Conservation (phyloP, 2,797 vertebrate species). For the Microchirus variegatus region DNA sequence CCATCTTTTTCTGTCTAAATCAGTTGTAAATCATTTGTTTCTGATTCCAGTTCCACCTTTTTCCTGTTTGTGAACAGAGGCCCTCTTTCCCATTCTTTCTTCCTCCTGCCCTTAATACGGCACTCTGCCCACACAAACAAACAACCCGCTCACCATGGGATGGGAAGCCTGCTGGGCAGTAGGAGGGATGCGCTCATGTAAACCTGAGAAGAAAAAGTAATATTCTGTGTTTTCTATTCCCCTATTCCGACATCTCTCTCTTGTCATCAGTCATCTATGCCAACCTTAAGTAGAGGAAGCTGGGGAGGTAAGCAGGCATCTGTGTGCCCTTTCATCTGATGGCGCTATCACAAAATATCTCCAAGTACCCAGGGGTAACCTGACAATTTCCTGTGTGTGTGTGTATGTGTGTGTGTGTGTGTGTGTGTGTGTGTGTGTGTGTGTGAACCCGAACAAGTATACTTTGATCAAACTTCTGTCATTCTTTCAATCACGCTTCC, state of each 20-base stretch:
- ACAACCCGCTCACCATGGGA: slow-evolving; percentile 41
- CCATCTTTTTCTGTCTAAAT: too few species aligned
- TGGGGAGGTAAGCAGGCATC: slow-evolving; percentile 29
- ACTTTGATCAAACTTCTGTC: slow-evolving; percentile 67
- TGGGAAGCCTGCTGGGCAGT: slow-evolving; percentile 51
- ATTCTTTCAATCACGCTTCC: slow-evolving; percentile 63
- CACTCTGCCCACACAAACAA: slow-evolving; percentile 61
- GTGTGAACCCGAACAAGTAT: slow-evolving; percentile 27
- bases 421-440: slow-evolving; percentile 3
- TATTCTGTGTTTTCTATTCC: slow-evolving; percentile 37
- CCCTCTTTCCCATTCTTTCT: slow-evolving; percentile 29
- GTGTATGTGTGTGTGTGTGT: too few species aligned
- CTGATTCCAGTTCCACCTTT: slow-evolving; percentile 33
- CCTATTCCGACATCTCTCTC: slow-evolving; percentile 28
- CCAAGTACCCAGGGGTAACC: slow-evolving; percentile 32
- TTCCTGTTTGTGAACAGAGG: slow-evolving; percentile 48
- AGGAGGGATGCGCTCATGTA: slow-evolving; percentile 36
- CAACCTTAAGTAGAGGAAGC: slow-evolving; percentile 37
- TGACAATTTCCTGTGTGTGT: slow-evolving; percentile 43
- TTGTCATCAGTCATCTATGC: slow-evolving; percentile 12
- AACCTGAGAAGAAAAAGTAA: slow-evolving; percentile 39
- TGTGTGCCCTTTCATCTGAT: slow-evolving; percentile 56
- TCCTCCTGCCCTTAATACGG: slow-evolving; percentile 53
- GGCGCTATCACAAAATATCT: slow-evolving; percentile 44
- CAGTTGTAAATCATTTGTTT: slow-evolving; percentile 35